Conservation (phyloP, 2,888 invertebrate genomes). For the Meloe dianella region DNA sequence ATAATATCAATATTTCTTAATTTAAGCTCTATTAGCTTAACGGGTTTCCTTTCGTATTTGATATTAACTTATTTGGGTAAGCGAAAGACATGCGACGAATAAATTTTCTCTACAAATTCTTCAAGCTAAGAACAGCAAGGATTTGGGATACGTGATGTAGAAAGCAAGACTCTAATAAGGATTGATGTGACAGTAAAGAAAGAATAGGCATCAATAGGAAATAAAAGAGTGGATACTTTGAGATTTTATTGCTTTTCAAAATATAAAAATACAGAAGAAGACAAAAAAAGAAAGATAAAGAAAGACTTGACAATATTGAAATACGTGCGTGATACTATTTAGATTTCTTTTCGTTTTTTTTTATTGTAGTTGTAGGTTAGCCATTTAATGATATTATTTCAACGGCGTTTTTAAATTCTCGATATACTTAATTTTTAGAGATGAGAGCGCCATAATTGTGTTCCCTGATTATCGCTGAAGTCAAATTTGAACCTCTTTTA, state of each 20-base stretch:
- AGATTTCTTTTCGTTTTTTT: too few relatives aligned
- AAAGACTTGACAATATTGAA: not conserved
- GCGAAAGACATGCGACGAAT: conserved; percentile 27
- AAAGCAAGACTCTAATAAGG: conserved; percentile 38
- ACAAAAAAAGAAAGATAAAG: conserved; percentile 11
- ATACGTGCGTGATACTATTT: not conserved
- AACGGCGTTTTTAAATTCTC: not conserved
- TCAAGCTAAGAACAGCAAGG: conserved; percentile 35
- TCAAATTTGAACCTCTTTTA: too few relatives aligned
- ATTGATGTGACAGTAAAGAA: conserved; percentile 38
- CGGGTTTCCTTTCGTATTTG: not conserved
- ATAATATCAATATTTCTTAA: not conserved
- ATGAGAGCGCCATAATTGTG: too few relatives aligned
- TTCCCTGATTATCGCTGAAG: too few relatives aligned
- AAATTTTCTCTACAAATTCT: conserved; percentile 36
- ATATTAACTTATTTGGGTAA: conserved; percentile 8
- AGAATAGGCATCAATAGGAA: conserved; percentile 15
- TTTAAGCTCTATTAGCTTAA: not conserved
- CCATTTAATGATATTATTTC: too few relatives aligned
- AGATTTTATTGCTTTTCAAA: conserved; percentile 14
- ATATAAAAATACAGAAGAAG: conserved; percentile 20
- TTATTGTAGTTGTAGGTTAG: too few relatives aligned
- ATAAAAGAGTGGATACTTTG: conserved; percentile 13
- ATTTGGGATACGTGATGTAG: conserved; percentile 35
- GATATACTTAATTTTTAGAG: too few relatives aligned